Conservation (phyloP, 2,888 invertebrate species). For the Prostheceraeus crozeri region DNA sequence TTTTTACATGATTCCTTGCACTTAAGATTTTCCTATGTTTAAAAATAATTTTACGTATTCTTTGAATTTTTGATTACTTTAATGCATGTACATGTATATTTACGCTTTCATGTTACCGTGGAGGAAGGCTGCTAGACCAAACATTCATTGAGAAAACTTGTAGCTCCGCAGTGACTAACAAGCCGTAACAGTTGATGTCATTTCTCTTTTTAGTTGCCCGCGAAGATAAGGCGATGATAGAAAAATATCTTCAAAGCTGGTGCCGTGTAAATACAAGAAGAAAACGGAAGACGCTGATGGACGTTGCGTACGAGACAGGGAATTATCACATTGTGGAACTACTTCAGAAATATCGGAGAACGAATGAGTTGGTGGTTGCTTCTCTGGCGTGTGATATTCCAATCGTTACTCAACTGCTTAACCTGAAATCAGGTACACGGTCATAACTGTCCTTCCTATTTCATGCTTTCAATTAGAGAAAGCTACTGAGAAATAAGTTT, state of each 20-base stretch:
- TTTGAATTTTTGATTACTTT: too few species aligned
- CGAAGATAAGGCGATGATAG: conserved; percentile 42
- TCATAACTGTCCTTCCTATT: too few species aligned
- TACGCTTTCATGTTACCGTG: too few species aligned
- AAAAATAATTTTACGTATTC: too few species aligned
- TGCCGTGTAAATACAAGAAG: conserved; percentile 42
- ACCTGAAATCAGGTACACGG: conserved; percentile 41
- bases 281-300: conserved; percentile 41
- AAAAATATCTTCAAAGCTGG: conserved; percentile 43
- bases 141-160: too few species aligned
- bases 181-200: not conserved
- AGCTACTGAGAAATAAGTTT: too few species aligned
- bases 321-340: conserved; percentile 42
- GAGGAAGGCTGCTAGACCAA: too few species aligned
- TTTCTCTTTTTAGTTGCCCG: conserved; percentile 40
- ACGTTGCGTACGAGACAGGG: conserved; percentile 44
- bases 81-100: too few species aligned
- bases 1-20: too few species aligned
- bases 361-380: conserved; percentile 44
- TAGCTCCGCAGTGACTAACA: too few species aligned
- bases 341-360: conserved; percentile 40
- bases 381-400: conserved; percentile 43
- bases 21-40: too few species aligned
- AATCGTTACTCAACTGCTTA: conserved; percentile 41
- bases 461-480: too few species aligned